Conservation (phyloP, 1,140 invertebrate genomes). For the Drosophila lowei region DNA sequence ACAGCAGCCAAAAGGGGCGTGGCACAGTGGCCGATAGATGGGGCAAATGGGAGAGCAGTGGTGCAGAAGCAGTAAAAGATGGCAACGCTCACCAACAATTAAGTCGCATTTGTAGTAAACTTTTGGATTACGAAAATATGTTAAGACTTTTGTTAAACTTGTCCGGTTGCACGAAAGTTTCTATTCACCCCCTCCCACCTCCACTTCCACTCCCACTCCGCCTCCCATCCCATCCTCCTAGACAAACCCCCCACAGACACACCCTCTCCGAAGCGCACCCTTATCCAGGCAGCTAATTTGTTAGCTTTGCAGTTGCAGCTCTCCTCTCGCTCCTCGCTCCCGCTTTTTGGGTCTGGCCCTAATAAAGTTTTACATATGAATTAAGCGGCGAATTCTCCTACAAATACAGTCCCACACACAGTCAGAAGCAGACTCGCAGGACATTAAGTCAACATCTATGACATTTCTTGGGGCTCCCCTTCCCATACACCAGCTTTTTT, state of each 20-base stretch:
- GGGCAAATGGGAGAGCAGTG: background rate
- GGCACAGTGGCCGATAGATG: background rate
- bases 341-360: slow-evolving; percentile 28
- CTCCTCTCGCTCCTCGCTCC: background rate
- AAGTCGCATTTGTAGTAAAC: slow-evolving; percentile 79
- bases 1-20: slow-evolving; percentile 8
- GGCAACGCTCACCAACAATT: slow-evolving; percentile 67
- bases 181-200: background rate
- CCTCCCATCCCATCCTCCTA: background rate
- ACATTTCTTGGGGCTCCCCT: slow-evolving; percentile 50
- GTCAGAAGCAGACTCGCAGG: background rate
- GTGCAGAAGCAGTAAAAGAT: slow-evolving; percentile 25
- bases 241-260: background rate
- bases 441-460: slow-evolving; percentile 60
- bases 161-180: slow-evolving; percentile 63
- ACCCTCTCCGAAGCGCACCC: background rate
- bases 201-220: too few relatives aligned
- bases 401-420: slow-evolving; percentile 13
- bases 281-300: slow-evolving; percentile 50
- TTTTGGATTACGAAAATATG: slow-evolving; percentile 78
- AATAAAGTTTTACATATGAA: slow-evolving; percentile 72
- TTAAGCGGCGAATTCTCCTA: slow-evolving; percentile 36
- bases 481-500: slow-evolving; percentile 21
- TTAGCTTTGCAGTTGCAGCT: slow-evolving; percentile 44
- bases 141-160: slow-evolving; percentile 79